A percentile compares a stretch with the other conserved stretches of the same genome.
phyloP scores from a whole-genome alignment of 2,888 invertebrate genomes.

The Platycheirus albimanus region DNA sequence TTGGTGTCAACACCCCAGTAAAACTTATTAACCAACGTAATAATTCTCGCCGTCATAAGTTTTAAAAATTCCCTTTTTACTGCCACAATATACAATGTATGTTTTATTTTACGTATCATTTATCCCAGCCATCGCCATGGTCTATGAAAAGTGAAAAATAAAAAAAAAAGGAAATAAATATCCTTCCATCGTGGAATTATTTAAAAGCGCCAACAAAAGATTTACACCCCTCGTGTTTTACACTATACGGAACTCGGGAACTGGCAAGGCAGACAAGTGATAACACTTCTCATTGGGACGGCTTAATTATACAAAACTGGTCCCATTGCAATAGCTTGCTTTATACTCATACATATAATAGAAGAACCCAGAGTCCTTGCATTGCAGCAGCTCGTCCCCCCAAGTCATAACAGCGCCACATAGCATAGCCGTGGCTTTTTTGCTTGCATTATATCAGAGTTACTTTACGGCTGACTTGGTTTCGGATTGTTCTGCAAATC shows the following conservation, averaged over 20 bases:
- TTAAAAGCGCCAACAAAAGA: slow-evolving; percentile 46
- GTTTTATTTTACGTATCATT: slow-evolving; percentile 57
- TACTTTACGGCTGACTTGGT: slow-evolving; percentile 61
- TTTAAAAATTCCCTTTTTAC: slow-evolving; percentile 51
- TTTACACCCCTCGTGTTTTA: not conserved
- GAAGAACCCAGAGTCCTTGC: not conserved
- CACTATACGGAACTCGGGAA: slow-evolving; percentile 23
- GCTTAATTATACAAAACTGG: slow-evolving; percentile 67
- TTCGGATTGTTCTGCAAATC: slow-evolving; percentile 57
- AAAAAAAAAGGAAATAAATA: slow-evolving; percentile 29
- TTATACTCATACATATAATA: too few relatives aligned
- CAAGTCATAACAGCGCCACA: not conserved
- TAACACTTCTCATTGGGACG: slow-evolving; percentile 51
- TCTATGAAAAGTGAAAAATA: slow-evolving; percentile 32
- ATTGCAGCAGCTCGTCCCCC: not conserved
- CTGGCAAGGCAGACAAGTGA: slow-evolving; percentile 54
- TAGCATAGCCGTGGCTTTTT: slow-evolving; percentile 2
- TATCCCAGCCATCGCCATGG: slow-evolving; percentile 37
- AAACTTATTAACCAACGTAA: slow-evolving; percentile 62
- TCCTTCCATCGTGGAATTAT: slow-evolving; percentile 63
- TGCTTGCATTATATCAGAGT: slow-evolving; percentile 33
- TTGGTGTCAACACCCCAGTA: slow-evolving; percentile 1
- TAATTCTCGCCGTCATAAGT: slow-evolving; percentile 63
- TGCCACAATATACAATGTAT: slow-evolving; percentile 23
- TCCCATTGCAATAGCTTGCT: slow-evolving; percentile 27